These are phyloP conservation scores for Corythaeola cristata DNA, from an alignment of 2,113 vertebrate species.

Conservation along the genomic window DNA sequence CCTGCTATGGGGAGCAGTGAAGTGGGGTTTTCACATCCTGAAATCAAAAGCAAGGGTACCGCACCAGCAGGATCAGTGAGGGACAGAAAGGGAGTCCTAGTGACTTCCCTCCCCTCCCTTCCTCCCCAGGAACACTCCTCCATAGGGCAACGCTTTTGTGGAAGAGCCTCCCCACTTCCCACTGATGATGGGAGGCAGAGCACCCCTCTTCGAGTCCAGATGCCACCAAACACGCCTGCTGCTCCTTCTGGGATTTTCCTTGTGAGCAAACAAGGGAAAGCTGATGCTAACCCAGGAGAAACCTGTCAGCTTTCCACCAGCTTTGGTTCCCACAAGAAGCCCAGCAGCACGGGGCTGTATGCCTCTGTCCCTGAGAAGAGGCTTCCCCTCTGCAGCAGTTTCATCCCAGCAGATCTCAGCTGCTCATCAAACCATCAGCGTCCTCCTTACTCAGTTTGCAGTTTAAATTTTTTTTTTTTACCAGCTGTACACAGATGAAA, in stretches of 20 bases:
- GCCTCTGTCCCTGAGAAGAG: fast-evolving
- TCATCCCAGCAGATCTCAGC: not conserved
- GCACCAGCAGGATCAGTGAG: not conserved
- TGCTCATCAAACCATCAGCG: not conserved
- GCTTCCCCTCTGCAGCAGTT: not conserved
- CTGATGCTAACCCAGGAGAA: not conserved
- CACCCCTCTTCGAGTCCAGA: not conserved
- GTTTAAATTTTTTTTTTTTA: not conserved
- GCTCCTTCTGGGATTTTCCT: not conserved
- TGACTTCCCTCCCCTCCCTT: not conserved
- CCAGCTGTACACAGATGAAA: not conserved
- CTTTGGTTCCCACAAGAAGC: not conserved
- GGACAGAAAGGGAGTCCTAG: not conserved
- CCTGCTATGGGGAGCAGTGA: not conserved
- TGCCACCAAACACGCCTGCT: not conserved
- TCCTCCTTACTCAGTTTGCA: not conserved
- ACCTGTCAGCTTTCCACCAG: not conserved
- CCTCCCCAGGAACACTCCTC: not conserved
- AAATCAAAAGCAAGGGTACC: not conserved
- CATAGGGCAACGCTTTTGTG: fast-evolving
- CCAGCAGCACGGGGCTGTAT: not conserved
- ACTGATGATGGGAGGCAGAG: not conserved
- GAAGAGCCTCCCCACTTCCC: not conserved
- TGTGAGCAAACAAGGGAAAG: not conserved
- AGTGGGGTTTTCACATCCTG: not conserved